These are phyloP conservation scores for Akabosia matsudoensis DNA, from an alignment of 1,140 invertebrate species.

Conservation along the genomic window DNA sequence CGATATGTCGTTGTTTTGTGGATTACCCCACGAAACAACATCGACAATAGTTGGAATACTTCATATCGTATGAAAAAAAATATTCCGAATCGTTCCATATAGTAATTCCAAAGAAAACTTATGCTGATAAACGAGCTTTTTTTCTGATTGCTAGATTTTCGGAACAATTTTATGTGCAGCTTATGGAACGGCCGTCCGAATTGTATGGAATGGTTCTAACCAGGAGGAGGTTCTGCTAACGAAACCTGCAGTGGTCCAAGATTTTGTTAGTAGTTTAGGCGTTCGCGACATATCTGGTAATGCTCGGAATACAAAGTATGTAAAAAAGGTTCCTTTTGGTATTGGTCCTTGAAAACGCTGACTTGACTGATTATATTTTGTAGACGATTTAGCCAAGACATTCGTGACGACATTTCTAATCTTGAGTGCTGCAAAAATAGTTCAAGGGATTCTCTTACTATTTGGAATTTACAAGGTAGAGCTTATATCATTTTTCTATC, in stretches of 20 bases:
- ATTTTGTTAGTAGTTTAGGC: neutral
- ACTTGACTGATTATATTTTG: neutral
- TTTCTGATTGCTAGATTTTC: neutral
- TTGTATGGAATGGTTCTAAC: neutral
- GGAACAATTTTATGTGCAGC: neutral
- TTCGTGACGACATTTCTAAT: neutral
- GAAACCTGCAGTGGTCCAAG: neutral
- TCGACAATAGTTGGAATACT: neutral
- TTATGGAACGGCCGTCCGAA: neutral
- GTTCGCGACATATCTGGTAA: constrained; percentile 2
- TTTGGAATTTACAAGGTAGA: neutral
- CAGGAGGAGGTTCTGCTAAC: neutral
- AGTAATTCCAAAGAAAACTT: neutral
- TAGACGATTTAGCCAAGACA: neutral
- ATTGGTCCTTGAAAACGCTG: too few species aligned
- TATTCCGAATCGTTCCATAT: neutral
- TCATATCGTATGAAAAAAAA: neutral
- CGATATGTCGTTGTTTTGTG: constrained; percentile 3
- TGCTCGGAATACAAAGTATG: neutral
- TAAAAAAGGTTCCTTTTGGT: too few species aligned
- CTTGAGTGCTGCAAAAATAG: neutral
- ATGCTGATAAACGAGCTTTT: neutral
- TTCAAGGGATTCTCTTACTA: neutral
- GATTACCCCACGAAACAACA: neutral
- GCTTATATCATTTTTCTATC: neutral